Percentiles rank a stretch among this genome's conserved stretches.
Evolutionary conservation across 2,113 vertebrate species (phyloP).

Genomic region (Lagopus leucura): DNA sequence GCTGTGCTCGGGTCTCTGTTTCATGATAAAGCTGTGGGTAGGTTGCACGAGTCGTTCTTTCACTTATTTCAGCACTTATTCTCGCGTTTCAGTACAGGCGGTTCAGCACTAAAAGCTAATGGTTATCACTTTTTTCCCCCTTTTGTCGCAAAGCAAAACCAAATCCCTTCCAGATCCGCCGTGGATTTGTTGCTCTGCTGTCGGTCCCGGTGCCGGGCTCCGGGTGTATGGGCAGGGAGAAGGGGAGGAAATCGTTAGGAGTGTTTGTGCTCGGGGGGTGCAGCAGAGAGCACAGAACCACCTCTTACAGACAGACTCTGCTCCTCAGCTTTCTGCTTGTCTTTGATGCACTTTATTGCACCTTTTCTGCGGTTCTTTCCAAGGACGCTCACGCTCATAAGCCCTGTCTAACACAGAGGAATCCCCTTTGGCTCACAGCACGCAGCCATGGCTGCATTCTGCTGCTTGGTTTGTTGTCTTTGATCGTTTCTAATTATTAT

Average conservation of each 20-base stretch:
- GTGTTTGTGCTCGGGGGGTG: neutral
- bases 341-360: slow-evolving; percentile 8
- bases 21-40: neutral
- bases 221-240: neutral
- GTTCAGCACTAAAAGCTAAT: neutral
- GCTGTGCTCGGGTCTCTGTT: neutral
- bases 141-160: neutral
- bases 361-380: neutral
- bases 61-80: neutral
- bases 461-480: slow-evolving; percentile 28
- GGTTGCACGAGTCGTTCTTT: neutral
- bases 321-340: neutral
- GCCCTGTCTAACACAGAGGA: neutral
- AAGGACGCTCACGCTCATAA: neutral
- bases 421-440: neutral
- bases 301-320: neutral
- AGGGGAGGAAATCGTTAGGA: accelerated
- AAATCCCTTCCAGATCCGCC: neutral
- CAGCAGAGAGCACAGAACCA: neutral
- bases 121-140: neutral
- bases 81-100: neutral
- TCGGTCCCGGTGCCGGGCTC: neutral
- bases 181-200: neutral
- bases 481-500: slow-evolving; percentile 11
- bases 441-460: neutral